Percentiles rank a stretch among this genome's conserved stretches.
Evolutionary conservation across 2,888 invertebrate genomes (phyloP).

Genomic region (Noctua pronuba): DNA sequence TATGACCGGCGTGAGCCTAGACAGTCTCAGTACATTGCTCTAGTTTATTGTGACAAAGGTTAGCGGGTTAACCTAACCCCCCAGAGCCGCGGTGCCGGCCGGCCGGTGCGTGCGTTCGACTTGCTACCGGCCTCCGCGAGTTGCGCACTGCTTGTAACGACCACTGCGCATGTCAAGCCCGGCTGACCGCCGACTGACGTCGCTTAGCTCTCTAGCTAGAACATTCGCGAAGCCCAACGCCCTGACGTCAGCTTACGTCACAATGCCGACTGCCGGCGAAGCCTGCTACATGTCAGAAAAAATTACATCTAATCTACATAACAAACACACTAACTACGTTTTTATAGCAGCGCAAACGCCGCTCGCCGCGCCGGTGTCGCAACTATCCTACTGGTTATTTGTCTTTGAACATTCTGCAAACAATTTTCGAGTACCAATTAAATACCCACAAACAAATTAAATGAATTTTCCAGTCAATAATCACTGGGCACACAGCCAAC

Average conservation of each 20-base stretch:
- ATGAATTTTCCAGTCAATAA: constrained; percentile 25
- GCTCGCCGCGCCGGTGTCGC: constrained; percentile 21
- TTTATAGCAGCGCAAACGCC: constrained; percentile 7
- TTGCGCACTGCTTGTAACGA: constrained; percentile 54
- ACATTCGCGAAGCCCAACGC: constrained; percentile 74
- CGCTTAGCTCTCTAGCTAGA: constrained; percentile 71
- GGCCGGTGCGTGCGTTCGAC: constrained; percentile 50
- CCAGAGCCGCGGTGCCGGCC: constrained; percentile 28
- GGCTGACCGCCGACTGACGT: constrained; percentile 68
- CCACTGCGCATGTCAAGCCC: constrained; percentile 66
- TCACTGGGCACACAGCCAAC: constrained; percentile 4
- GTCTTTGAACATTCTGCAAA: constrained; percentile 34
- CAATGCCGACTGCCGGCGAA: constrained; percentile 56
- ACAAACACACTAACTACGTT: constrained; percentile 36
- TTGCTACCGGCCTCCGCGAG: constrained; percentile 30
- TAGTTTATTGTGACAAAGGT: constrained; percentile 54
- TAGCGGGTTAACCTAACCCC: constrained; percentile 60
- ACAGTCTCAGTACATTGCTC: constrained; percentile 53
- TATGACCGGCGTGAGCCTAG: constrained; percentile 35
- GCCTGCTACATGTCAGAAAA: constrained; percentile 57
- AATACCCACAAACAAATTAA: constrained; percentile 6
- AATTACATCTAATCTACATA: constrained; percentile 58
- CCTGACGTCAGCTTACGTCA: constrained; percentile 80
- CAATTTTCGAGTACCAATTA: neutral
- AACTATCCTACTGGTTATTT: constrained; percentile 36